These are phyloP conservation scores for Bombus balteatus DNA, from an alignment of 1,140 invertebrate species.

Conservation along the genomic window DNA sequence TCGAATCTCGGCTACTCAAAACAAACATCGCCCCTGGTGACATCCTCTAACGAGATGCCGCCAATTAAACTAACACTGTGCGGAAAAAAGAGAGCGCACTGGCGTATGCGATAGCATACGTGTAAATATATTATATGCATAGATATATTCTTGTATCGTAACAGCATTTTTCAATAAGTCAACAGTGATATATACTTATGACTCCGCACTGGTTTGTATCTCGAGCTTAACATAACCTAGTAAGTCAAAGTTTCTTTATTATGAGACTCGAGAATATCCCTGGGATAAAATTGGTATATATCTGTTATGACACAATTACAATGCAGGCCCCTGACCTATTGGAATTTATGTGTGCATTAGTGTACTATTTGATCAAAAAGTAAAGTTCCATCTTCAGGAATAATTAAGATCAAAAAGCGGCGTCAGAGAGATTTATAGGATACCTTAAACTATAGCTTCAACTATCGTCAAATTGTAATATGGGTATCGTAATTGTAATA, in stretches of 20 bases:
- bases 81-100: slow-evolving; percentile 53
- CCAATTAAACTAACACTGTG: slow-evolving; percentile 70
- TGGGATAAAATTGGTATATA: background rate
- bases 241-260: background rate
- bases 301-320: no score
- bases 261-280: background rate
- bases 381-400: background rate
- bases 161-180: slow-evolving; percentile 1
- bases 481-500: no score
- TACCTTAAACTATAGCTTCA: background rate
- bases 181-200: background rate
- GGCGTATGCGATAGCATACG: background rate
- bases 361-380: background rate
- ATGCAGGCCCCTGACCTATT: background rate
- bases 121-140: background rate
- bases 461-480: no score
- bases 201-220: no score
- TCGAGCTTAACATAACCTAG: background rate
- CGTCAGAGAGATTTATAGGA: background rate
- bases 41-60: slow-evolving; percentile 21
- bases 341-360: background rate
- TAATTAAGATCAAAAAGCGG: no score
- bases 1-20: slow-evolving; percentile 43
- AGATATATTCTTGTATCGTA: slow-evolving; percentile 18
- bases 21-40: slow-evolving; percentile 24